phyloP scores from a whole-genome alignment of 1,140 invertebrate species.

The Dreissena polymorpha region DNA sequence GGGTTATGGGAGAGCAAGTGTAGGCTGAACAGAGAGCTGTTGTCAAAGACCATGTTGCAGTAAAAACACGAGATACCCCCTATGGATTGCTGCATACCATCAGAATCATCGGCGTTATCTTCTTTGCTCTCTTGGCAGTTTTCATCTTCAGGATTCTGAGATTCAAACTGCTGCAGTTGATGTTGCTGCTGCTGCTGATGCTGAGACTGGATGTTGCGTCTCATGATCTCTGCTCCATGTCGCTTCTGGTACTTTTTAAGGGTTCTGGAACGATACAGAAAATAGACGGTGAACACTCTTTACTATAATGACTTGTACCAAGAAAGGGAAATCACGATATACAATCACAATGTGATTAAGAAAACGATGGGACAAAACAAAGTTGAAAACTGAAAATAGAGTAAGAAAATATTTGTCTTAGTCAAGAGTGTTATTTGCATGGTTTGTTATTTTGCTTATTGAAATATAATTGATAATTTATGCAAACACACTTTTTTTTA shows the following conservation, averaged over 20 bases:
- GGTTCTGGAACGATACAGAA: conserved; percentile 63
- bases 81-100: conserved; percentile 49
- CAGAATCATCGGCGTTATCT: conserved; percentile 72
- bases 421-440: too few relatives aligned
- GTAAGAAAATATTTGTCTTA: too few relatives aligned
- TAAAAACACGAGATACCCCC: conserved; percentile 81
- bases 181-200: conserved; percentile 59
- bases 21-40: conserved; percentile 81
- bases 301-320: not conserved
- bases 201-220: conserved; percentile 74
- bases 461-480: too few relatives aligned
- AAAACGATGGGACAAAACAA: too few relatives aligned
- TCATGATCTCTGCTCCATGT: conserved; percentile 65
- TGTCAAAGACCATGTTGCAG: conserved; percentile 83
- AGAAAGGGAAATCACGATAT: too few relatives aligned
- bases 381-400: too few relatives aligned
- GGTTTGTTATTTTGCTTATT: too few relatives aligned
- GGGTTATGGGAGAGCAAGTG: conserved; percentile 82
- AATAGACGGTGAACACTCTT: not conserved
- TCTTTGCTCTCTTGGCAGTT: conserved; percentile 58
- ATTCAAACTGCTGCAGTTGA: too few relatives aligned
- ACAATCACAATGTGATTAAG: too few relatives aligned
- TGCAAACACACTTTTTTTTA: too few relatives aligned
- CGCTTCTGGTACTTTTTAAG: conserved; percentile 75
- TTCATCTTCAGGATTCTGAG: not conserved